A percentile compares a stretch with the other conserved stretches of the same genome.
Evolutionary conservation across 2,888 invertebrate genomes (phyloP).

Genomic region (Theretra japonica): DNA sequence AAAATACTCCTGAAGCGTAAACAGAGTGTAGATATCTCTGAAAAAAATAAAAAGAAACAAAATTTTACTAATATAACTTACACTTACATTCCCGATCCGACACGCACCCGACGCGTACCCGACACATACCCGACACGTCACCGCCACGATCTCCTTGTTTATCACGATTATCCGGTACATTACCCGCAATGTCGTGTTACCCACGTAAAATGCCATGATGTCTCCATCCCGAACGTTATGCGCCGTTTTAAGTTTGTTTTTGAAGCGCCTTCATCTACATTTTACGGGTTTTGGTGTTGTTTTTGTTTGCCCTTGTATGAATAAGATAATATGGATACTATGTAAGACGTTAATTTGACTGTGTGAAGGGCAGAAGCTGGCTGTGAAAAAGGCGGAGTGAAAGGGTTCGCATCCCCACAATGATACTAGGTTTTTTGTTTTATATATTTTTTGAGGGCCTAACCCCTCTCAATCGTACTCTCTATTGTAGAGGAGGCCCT

Average conservation of each 20-base stretch:
- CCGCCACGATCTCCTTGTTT: constrained; percentile 46
- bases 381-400: too few species aligned
- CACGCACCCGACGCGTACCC: neutral
- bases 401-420: too few species aligned
- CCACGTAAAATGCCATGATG: constrained; percentile 50
- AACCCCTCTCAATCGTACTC: too few species aligned
- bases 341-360: neutral
- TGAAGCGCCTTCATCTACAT: constrained; percentile 17
- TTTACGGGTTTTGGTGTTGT: constrained; percentile 14
- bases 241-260: constrained; percentile 20
- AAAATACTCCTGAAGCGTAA: too few species aligned
- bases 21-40: too few species aligned
- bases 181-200: constrained; percentile 46
- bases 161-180: constrained; percentile 53
- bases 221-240: constrained; percentile 41
- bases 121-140: constrained; percentile 18
- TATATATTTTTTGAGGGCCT: too few species aligned
- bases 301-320: constrained; percentile 14
- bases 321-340: constrained; percentile 4
- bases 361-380: neutral
- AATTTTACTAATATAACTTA: too few species aligned
- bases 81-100: neutral
- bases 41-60: too few species aligned
- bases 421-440: too few species aligned
- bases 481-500: too few species aligned